Percentiles rank a stretch among this genome's conserved stretches.
Evolutionary conservation across 1,140 invertebrate genomes (phyloP).

Genomic region (Cherax quadricarinatus): DNA sequence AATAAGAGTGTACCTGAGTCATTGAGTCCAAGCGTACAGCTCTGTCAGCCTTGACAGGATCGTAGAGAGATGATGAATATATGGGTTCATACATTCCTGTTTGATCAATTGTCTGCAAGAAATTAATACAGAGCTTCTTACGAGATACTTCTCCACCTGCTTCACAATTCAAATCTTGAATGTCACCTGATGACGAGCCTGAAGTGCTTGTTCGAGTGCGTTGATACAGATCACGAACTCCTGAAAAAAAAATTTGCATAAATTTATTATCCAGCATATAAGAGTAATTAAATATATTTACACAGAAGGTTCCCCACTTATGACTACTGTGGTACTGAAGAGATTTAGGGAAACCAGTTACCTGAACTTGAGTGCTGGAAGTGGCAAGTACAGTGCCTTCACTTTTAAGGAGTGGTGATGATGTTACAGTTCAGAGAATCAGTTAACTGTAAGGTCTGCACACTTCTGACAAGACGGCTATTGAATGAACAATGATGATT

Average conservation of each 20-base stretch:
- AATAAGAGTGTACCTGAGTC: conserved; percentile 40
- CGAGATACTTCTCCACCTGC: conserved; percentile 46
- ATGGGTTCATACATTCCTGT: conserved; percentile 68
- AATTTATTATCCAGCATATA: too few relatives aligned
- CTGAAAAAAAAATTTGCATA: not conserved
- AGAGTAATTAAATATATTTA: too few relatives aligned
- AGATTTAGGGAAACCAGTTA: too few relatives aligned
- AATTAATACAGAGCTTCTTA: conserved; percentile 70
- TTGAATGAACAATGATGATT: too few relatives aligned
- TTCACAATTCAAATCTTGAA: conserved; percentile 29
- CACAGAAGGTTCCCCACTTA: too few relatives aligned
- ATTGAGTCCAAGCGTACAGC: conserved; percentile 52
- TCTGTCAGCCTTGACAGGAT: conserved; percentile 67
- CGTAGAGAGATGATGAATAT: conserved; percentile 54
- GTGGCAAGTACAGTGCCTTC: too few relatives aligned
- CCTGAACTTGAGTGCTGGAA: too few relatives aligned
- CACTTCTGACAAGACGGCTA: too few relatives aligned
- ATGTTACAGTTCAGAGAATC: too few relatives aligned
- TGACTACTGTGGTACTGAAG: too few relatives aligned
- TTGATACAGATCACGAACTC: conserved; percentile 64
- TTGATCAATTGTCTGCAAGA: conserved; percentile 72
- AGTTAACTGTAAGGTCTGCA: too few relatives aligned
- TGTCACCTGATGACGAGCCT: conserved; percentile 26
- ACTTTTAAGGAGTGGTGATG: too few relatives aligned
- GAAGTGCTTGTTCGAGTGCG: conserved; percentile 47